A percentile compares a stretch with the other conserved stretches of the same genome.
phyloP scores from a whole-genome alignment of 2,113 vertebrate species.

The Lycaon pictus region DNA sequence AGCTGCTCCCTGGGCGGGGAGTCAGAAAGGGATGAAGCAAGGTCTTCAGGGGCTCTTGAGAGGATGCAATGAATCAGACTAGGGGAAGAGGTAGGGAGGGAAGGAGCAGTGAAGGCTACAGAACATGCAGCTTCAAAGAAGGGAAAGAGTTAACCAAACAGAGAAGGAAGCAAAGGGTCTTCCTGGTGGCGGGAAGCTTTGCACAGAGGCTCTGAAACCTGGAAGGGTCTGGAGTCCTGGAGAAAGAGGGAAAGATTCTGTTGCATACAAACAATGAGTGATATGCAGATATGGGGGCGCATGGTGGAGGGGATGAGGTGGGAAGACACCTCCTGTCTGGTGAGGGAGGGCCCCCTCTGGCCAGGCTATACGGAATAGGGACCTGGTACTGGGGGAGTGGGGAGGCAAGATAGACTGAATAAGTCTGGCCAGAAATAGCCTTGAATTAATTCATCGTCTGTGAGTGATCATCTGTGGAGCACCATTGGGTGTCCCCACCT shows the following conservation, averaged over 20 bases:
- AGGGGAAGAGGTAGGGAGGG: accelerated
- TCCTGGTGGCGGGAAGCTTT: neutral
- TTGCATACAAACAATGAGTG: neutral
- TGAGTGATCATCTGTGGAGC: neutral
- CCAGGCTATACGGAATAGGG: neutral
- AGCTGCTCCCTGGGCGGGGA: neutral
- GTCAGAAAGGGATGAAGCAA: neutral
- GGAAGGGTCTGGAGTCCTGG: neutral
- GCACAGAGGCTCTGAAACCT: neutral
- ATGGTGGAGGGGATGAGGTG: accelerated
- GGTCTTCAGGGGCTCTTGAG: neutral
- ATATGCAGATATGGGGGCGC: too few species aligned
- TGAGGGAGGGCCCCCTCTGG: too few species aligned
- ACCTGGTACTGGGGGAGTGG: neutral
- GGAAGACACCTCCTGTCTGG: neutral
- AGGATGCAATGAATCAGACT: neutral
- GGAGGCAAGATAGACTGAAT: neutral
- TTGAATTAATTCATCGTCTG: neutral
- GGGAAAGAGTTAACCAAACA: neutral
- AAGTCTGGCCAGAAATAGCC: neutral
- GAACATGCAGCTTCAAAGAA: neutral
- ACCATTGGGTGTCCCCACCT: neutral
- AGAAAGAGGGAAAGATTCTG: neutral
- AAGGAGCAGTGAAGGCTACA: neutral
- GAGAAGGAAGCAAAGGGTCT: neutral